Evolutionary conservation across 2,888 invertebrate species (phyloP).

Genomic region (Habroteleia sp.): DNA sequence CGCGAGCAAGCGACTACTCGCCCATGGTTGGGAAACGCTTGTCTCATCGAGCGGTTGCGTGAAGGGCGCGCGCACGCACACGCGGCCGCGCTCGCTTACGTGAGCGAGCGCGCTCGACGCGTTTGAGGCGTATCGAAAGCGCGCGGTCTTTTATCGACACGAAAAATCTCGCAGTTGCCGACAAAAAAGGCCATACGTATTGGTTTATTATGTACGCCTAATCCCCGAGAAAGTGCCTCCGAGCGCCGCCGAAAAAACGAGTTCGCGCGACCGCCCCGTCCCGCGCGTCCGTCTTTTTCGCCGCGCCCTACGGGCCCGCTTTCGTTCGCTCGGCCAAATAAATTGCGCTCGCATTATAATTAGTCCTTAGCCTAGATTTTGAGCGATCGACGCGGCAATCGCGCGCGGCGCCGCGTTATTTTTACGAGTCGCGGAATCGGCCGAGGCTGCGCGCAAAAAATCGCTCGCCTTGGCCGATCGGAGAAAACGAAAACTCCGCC

Average conservation of each 20-base stretch:
- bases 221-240: constrained; percentile 60
- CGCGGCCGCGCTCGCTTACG: neutral
- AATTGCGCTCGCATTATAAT: constrained; percentile 40
- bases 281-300: neutral
- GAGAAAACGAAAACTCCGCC: neutral
- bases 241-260: constrained; percentile 50
- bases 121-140: constrained; percentile 40
- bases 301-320: constrained; percentile 8
- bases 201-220: constrained; percentile 58
- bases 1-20: constrained; percentile 56
- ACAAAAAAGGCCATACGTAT: constrained; percentile 50
- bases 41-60: constrained; percentile 60
- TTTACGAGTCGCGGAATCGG: constrained; percentile 17
- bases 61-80: constrained; percentile 45
- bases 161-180: constrained; percentile 56
- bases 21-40: constrained; percentile 55
- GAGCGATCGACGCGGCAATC: constrained; percentile 7
- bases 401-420: constrained; percentile 24
- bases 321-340: constrained; percentile 8
- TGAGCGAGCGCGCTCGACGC: neutral
- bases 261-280: constrained; percentile 24
- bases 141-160: constrained; percentile 45
- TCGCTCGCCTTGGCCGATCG: too few species aligned
- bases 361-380: constrained; percentile 24
- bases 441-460: neutral